Conservation (phyloP, 1,140 invertebrate genomes). For the Bombus superbus region DNA sequence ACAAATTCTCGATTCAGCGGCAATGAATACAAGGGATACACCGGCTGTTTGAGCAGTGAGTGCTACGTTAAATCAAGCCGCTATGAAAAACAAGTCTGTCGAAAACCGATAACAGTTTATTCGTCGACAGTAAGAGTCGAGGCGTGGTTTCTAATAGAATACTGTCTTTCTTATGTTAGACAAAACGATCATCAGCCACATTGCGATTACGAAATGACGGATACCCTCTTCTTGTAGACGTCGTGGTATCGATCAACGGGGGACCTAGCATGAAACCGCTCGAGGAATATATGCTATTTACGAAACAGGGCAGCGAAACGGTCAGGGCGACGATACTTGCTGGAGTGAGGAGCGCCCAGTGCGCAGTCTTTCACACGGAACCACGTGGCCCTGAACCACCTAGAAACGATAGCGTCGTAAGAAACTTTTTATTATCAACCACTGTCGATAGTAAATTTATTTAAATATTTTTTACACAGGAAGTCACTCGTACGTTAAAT, state of each 20-base stretch:
- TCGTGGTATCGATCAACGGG: conserved; percentile 91
- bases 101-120: background rate
- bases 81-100: conserved; percentile 5
- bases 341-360: conserved; percentile 92
- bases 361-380: conserved; percentile 88
- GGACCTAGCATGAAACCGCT: conserved; percentile 90
- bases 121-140: background rate
- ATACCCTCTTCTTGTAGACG: conserved; percentile 84
- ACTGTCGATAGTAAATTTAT: background rate
- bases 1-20: conserved; percentile 90
- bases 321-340: conserved; percentile 91
- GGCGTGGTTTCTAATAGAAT: conserved; percentile 32
- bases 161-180: conserved; percentile 52
- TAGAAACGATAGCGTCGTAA: conserved; percentile 87
- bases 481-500: too few species aligned
- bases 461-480: too few species aligned
- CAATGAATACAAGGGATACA: conserved; percentile 89
- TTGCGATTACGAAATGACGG: conserved; percentile 48
- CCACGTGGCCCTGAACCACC: conserved; percentile 84
- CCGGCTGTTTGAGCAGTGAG: conserved; percentile 94
- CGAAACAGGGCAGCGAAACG: conserved; percentile 90
- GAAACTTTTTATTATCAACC: conserved; percentile 32
- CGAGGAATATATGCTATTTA: conserved; percentile 95
- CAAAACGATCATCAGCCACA: conserved; percentile 51
- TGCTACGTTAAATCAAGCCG: conserved; percentile 5